Conservation (phyloP, 23 tunicate species). For the Trididemnum clinides region DNA sequence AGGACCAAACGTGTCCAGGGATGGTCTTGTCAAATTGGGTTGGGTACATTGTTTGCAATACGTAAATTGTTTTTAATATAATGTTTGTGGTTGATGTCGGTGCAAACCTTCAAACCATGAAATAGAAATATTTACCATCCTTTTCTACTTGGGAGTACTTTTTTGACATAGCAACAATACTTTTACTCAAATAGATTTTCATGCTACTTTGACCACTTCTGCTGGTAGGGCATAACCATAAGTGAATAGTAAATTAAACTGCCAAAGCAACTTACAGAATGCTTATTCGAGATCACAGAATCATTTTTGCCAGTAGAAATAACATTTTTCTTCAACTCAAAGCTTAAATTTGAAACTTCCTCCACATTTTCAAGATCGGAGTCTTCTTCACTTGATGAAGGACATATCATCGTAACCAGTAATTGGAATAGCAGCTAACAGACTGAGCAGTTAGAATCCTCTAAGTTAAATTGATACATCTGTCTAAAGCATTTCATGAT, state of each 20-base stretch:
- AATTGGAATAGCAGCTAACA: no score
- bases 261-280: not conserved
- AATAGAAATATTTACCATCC: no score
- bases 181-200: not conserved
- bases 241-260: not conserved
- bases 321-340: not conserved
- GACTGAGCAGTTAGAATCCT: no score
- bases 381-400: constrained; percentile 86
- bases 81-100: no score
- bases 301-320: not conserved
- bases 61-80: no score
- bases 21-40: no score
- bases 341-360: constrained; percentile 10
- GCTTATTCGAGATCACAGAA: not conserved
- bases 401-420: constrained; percentile 87
- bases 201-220: not conserved
- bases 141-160: no score
- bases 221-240: not conserved
- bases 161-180: no score
- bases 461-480: no score
- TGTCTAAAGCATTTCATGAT: no score
- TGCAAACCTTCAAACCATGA: not conserved
- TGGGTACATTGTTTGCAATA: no score
- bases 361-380: constrained; percentile 55
- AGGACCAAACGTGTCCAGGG: no score